Percentiles rank a stretch among this genome's conserved stretches.
Evolutionary conservation across 2,888 invertebrate species (phyloP).

Genomic region (Keiferia lycopersicella): DNA sequence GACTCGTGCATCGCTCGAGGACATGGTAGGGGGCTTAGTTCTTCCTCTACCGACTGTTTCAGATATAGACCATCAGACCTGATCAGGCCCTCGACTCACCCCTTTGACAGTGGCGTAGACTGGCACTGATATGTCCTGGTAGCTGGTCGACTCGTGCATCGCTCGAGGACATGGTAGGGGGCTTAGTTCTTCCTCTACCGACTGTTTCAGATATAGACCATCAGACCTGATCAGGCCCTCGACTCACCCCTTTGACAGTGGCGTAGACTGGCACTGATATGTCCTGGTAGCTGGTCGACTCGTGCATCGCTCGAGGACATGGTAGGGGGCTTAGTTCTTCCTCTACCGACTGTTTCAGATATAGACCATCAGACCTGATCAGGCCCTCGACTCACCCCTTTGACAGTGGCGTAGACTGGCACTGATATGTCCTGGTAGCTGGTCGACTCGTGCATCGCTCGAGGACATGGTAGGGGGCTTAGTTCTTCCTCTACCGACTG

Average conservation of each 20-base stretch:
- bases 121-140: slow-evolving; percentile 95
- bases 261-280: slow-evolving; percentile 97
- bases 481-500: slow-evolving; percentile 76
- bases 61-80: too few relatives aligned
- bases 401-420: slow-evolving; percentile 97
- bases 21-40: slow-evolving; percentile 70
- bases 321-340: slow-evolving; percentile 70
- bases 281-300: slow-evolving; percentile 92
- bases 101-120: slow-evolving; percentile 98
- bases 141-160: slow-evolving; percentile 86
- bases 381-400: slow-evolving; percentile 87
- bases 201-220: too few relatives aligned
- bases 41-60: slow-evolving; percentile 77
- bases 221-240: too few relatives aligned
- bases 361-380: too few relatives aligned
- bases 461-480: slow-evolving; percentile 67
- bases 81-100: too few relatives aligned
- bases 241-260: slow-evolving; percentile 94
- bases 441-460: slow-evolving; percentile 82
- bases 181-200: too few relatives aligned
- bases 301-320: slow-evolving; percentile 67
- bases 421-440: slow-evolving; percentile 95
- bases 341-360: too few relatives aligned
- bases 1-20: slow-evolving; percentile 77
- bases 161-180: slow-evolving; percentile 69